These are phyloP conservation scores for Subanguina moxae DNA, from an alignment of 1,140 invertebrate species.

Conservation along the genomic window DNA sequence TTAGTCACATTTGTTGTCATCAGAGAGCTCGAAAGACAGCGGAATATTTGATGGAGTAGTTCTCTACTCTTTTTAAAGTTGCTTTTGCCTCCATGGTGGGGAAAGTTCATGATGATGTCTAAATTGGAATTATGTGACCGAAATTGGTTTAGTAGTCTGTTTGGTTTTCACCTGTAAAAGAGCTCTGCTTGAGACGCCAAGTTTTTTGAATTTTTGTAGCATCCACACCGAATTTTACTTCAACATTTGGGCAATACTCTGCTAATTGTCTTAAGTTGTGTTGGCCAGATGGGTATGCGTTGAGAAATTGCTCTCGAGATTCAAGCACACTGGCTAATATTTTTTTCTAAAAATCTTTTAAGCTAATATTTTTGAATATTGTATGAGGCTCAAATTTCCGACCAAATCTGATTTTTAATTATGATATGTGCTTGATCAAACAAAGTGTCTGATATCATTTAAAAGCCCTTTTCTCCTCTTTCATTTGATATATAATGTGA, in stretches of 20 bases:
- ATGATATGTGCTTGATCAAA: no score
- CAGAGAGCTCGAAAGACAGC: slow-evolving; percentile 13
- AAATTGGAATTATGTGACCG: background rate
- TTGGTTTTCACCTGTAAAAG: no score
- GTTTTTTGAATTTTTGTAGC: slow-evolving; percentile 27
- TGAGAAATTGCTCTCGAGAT: slow-evolving; percentile 33
- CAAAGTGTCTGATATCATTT: no score
- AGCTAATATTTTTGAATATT: no score
- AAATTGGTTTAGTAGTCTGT: no score
- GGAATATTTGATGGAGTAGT: slow-evolving; percentile 38
- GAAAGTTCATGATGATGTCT: slow-evolving; percentile 52
- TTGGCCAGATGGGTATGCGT: slow-evolving; percentile 28
- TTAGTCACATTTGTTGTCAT: slow-evolving; percentile 12
- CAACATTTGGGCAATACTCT: slow-evolving; percentile 19
- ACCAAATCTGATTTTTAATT: no score
- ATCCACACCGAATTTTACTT: slow-evolving; percentile 39
- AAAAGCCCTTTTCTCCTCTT: no score
- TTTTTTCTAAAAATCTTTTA: background rate
- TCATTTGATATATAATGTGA: no score
- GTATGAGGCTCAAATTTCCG: no score
- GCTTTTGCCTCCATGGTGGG: slow-evolving; percentile 52
- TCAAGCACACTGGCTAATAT: slow-evolving; percentile 46
- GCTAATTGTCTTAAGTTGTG: slow-evolving; percentile 21
- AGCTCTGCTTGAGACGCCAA: no score
- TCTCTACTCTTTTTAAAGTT: slow-evolving; percentile 36